Base-by-base conservation (phyloP, 1,140 invertebrate species). In the Eufriesea mexicana region DNA sequence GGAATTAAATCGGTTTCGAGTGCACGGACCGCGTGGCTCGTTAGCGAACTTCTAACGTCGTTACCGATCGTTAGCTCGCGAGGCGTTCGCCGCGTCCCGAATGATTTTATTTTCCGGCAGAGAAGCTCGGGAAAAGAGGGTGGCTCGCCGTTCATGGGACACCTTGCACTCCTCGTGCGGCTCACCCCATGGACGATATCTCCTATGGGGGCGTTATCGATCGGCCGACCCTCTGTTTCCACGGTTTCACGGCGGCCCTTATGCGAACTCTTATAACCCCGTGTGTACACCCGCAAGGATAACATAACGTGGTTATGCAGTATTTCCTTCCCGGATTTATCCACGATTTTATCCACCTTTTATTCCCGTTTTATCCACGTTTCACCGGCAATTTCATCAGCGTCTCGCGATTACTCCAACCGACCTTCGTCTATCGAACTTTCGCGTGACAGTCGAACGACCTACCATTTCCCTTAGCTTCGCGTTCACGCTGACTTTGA, bases 141-240 rank as follows among this genome's bases (percentile, higher is more conserved):
- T 57, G 9, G 66, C 54, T 71, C 55, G 57, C 62, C 62, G 71
- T 66, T 62, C 80, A 73, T 73, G 79, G 80, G 78, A 79, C 87
- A 89, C 88, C 89, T 89, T 81, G 80, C 85, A 66, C 74, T 77
- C 83, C 61, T 68, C 67, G 64, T 75, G 64, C 61, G 23, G 67
- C 54, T 74, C 84, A 67, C 86, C 82, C 77, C 84, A 72, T 73
- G 84, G 54, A 83, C 85, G 88, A 90, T 90, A 87, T 90, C 86
- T 90, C 73, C 89, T 72, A 89, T 90, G 86, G 89, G 89, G 82
- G 79, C 81, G 87, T 84, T 90, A 90, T 90, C 89, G 89, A 90
- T 90, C 89, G 85, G 45, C 23, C 71, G 42, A 71, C 72, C 80
- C 64, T 86, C 86, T 85, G 86, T 79, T 87, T 87, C 83, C 87